These are phyloP conservation scores for Drosophila suzukii DNA, from an alignment of 1,140 invertebrate species.

Conservation along the genomic window DNA sequence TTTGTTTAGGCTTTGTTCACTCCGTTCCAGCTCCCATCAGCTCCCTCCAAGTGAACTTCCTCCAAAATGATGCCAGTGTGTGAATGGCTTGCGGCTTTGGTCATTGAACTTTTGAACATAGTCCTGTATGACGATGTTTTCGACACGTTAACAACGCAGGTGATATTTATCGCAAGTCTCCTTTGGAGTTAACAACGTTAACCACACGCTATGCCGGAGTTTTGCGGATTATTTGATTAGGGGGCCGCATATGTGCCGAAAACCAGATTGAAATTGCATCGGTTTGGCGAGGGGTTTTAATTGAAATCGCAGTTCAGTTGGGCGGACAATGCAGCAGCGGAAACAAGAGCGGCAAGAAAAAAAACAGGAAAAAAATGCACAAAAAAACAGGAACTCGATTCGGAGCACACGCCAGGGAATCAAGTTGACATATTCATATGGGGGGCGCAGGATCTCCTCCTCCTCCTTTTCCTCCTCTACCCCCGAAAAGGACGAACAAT, in stretches of 20 bases:
- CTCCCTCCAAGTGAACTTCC: conserved; percentile 5
- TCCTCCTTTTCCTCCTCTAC: not conserved
- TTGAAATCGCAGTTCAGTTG: conserved; percentile 46
- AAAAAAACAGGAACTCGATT: conserved; percentile 24
- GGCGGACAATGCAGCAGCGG: conserved; percentile 14
- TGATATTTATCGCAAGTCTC: not conserved
- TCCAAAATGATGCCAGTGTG: conserved; percentile 11
- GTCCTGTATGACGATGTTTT: not conserved
- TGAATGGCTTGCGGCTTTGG: conserved; percentile 56
- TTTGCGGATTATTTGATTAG: conserved; percentile 34
- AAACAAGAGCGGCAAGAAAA: conserved; percentile 9
- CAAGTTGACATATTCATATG: conserved; percentile 55
- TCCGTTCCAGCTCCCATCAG: not conserved
- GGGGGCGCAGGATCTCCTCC: not conserved
- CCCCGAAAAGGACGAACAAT: conserved; percentile 43
- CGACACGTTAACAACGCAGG: conserved; percentile 9
- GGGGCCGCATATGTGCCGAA: conserved; percentile 15
- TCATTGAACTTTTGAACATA: conserved; percentile 58
- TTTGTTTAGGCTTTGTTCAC: conserved; percentile 8
- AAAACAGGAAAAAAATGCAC: conserved; percentile 5
- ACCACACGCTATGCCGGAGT: conserved; percentile 9
- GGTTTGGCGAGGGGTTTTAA: conserved; percentile 31
- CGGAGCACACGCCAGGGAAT: conserved; percentile 39
- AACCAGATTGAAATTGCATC: conserved; percentile 27
- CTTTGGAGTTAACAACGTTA: conserved; percentile 3